Base-by-base conservation (phyloP, 2,113 vertebrate genomes). In the Gymnarchus niloticus region DNA sequence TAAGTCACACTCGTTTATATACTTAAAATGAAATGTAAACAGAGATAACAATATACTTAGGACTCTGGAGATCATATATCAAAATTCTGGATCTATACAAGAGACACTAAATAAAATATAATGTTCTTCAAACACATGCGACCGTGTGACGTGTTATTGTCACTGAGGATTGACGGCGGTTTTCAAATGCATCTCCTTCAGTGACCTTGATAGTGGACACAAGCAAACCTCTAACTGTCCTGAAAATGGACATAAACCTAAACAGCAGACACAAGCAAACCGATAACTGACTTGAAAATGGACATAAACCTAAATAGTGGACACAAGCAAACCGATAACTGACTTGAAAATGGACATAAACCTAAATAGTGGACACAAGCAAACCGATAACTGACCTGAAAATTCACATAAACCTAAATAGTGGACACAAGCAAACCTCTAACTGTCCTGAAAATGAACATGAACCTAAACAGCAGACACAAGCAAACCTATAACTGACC, bases 151-250 rank as follows among this genome's bases (percentile, higher is more conserved):
- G 52, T 7, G 14, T 14, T 54, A 54, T 54, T 61, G 8, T n/a
- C 6, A 25, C 7, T 61, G 21, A 78, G 69, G 17, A 76, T 33
- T 65, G 52, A 51, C 17, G 9, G 7, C 46, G 28, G 7, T 19
- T 69, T 19, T 3, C 83, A n/a, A 6, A 33, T 77, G 17, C 8
- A 6, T 17, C 25, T 77, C 48, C 9, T 7, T 14, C 49, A 6
- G 49, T 85, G 84, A 85, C 84, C 84, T 85, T 85, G 84, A 56
- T 21, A 12, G 0, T 56, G n/a, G n/a, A n/a, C n/a, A n/a, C n/a
- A n/a, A n/a, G n/a, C n/a, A n/a, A n/a, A n/a, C n/a, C n/a, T n/a
- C n/a, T n/a, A 7, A 54, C 48, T 49, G 56, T 76, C 17, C 49
- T 44, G 17, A 77, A 52, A 56, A 56, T 37, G 25, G 21, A 51